These are phyloP conservation scores for Callipepla californica DNA, from an alignment of 2,113 vertebrate genomes.

Conservation along the genomic window DNA sequence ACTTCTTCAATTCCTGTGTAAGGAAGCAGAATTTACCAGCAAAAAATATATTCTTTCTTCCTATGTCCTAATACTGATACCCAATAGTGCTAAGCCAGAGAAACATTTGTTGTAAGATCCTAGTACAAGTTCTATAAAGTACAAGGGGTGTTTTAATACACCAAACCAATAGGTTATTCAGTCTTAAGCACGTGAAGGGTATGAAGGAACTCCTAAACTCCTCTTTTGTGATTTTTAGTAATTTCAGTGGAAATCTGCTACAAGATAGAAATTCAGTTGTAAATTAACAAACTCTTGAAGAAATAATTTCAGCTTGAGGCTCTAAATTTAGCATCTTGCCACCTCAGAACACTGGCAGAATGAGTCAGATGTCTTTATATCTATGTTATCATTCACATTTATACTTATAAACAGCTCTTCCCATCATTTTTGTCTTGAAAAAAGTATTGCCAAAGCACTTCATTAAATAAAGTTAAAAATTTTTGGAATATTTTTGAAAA, in stretches of 20 bases:
- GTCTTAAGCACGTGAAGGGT: background rate
- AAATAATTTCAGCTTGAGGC: background rate
- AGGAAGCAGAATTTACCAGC: background rate
- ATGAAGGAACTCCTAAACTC: background rate
- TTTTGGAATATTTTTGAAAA: background rate
- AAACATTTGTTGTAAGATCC: background rate
- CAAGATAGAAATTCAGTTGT: background rate
- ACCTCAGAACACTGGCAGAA: background rate
- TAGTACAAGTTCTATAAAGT: background rate
- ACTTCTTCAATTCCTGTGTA: background rate
- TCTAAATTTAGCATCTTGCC: background rate
- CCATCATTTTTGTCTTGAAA: background rate
- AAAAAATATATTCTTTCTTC: background rate
- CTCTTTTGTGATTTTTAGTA: background rate
- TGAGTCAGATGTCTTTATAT: background rate
- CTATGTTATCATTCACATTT: background rate
- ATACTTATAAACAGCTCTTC: background rate
- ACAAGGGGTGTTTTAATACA: background rate
- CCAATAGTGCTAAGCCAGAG: background rate
- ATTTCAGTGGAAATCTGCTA: background rate
- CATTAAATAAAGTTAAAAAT: background rate
- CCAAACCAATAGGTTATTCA: background rate
- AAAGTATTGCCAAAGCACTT: background rate
- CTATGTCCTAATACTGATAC: background rate
- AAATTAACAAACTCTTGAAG: background rate